Conservation (phyloP, 2,797 vertebrate genomes). For the Psittacula derbiana region DNA sequence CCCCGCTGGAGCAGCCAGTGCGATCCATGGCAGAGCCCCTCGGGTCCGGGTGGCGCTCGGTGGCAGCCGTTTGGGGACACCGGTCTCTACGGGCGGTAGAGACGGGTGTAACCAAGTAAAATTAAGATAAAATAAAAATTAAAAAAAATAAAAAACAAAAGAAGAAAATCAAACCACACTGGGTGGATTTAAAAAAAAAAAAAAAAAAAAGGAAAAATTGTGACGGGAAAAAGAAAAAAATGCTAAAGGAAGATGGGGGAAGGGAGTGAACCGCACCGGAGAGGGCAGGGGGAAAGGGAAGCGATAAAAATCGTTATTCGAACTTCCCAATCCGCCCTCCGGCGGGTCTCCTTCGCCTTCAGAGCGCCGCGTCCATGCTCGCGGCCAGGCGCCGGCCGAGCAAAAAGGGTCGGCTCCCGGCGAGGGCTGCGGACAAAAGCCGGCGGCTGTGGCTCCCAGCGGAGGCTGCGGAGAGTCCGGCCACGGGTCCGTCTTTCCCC, state of each 20-base stretch:
- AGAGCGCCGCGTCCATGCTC: conserved; percentile 62
- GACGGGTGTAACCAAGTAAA: not conserved
- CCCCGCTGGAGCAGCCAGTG: conserved; percentile 80
- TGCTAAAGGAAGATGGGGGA: not conserved
- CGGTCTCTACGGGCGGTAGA: not conserved
- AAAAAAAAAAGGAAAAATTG: not conserved
- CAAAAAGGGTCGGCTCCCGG: conserved; percentile 8
- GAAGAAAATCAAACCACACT: not conserved
- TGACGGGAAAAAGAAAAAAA: not conserved
- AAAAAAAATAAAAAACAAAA: not conserved
- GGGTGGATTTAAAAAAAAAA: not conserved
- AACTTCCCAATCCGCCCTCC: conserved; percentile 35
- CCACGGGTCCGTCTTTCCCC: conserved; percentile 45
- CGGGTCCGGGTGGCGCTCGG: not conserved
- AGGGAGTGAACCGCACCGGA: not conserved
- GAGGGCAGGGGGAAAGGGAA: not conserved
- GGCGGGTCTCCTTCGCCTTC: conserved; percentile 8
- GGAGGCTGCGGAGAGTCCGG: conserved; percentile 27
- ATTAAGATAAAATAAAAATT: not conserved
- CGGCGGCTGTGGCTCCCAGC: not conserved
- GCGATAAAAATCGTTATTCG: conserved; percentile 36
- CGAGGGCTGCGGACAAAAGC: conserved; percentile 27
- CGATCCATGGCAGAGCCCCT: conserved; percentile 85
- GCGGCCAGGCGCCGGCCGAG: not conserved
- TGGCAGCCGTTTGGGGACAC: not conserved